Evolutionary conservation across 1,140 invertebrate species (phyloP).

Genomic region (Drosophila navojoa): DNA sequence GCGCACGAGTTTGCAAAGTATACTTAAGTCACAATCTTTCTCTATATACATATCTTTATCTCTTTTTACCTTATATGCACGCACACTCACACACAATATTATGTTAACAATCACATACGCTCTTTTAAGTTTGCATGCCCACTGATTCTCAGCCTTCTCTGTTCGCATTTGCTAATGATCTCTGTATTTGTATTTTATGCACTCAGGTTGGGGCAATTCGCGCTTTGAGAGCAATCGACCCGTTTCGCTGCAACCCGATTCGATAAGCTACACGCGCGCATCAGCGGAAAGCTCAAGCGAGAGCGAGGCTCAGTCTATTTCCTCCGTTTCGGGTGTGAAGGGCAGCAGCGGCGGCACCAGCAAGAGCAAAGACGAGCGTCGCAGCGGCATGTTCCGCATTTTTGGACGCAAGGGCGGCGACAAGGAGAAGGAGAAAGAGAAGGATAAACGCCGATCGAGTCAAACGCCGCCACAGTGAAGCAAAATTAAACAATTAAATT

Average conservation of each 20-base stretch:
- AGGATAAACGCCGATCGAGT: constrained; percentile 77
- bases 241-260: constrained; percentile 79
- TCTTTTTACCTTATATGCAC: constrained; percentile 12
- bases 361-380: constrained; percentile 80
- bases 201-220: constrained; percentile 76
- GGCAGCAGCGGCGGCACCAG: constrained; percentile 43
- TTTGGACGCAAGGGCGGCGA: constrained; percentile 82
- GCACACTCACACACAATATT: constrained; percentile 33
- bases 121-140: constrained; percentile 53
- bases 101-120: constrained; percentile 25
- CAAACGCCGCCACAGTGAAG: constrained; percentile 75
- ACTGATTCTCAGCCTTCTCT: background rate
- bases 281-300: constrained; percentile 83
- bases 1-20: constrained; percentile 82
- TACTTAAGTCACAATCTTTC: constrained; percentile 12
- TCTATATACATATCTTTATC: background rate
- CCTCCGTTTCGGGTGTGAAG: constrained; percentile 80
- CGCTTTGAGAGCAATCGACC: constrained; percentile 80
- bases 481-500: constrained; percentile 19
- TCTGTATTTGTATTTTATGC: background rate
- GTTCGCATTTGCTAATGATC: background rate
- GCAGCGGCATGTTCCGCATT: constrained; percentile 83
- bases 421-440: constrained; percentile 81
- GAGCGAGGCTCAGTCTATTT: constrained; percentile 83
- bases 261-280: constrained; percentile 75